Base-by-base conservation (phyloP, 2,888 invertebrate genomes). In the Pyrocoelia pectoralis region DNA sequence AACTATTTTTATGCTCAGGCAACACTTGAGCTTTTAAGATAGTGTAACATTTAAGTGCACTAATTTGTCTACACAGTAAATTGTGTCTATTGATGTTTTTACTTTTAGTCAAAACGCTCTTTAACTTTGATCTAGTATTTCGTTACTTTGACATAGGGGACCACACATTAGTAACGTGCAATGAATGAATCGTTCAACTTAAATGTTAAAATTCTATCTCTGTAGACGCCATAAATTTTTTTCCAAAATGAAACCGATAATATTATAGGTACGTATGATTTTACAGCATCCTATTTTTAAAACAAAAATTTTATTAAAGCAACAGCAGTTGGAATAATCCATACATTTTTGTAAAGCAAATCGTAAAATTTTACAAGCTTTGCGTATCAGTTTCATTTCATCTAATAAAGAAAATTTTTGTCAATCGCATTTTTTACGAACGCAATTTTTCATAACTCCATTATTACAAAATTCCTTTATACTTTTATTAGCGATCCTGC, bases 41-140 rank as follows among this genome's bases (percentile, higher is more conserved):
- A 57, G 28, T 24, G 17, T 24, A 13, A 56, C 17, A 38, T 61
- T 56, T 56, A 61, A 61, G 61, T 61, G 61, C 61, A 61, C 61
- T 56, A 61, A 61, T 61, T 61, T 61, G 61, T 61, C 61, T 56
- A 51, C 38, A 56, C 49, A 15, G 18, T 48, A 57, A 50, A 52
- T 33, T 51, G 12, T 24, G 28, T 24, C 14, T 51, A 24, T 19
- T 29, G 28, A 24, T 50, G 50, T 24, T 50, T 33, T 50, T 50
- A 49, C 12, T 29, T 50, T 50, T 24, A 24, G 50, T 24, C 14
- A 50, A 19, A 50, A 50, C 18, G 15, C 17, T 48, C 24, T 56
- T 56, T 33, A 38, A 29, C 48, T 56, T 56, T 48, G 56, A 56
- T 56, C 33, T 40, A 56, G 56, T 41, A 15, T 57, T 15, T 9